A percentile compares a stretch with the other conserved stretches of the same genome.
phyloP scores from a whole-genome alignment of 2,888 invertebrate genomes.

The Ypsolopha sequella region DNA sequence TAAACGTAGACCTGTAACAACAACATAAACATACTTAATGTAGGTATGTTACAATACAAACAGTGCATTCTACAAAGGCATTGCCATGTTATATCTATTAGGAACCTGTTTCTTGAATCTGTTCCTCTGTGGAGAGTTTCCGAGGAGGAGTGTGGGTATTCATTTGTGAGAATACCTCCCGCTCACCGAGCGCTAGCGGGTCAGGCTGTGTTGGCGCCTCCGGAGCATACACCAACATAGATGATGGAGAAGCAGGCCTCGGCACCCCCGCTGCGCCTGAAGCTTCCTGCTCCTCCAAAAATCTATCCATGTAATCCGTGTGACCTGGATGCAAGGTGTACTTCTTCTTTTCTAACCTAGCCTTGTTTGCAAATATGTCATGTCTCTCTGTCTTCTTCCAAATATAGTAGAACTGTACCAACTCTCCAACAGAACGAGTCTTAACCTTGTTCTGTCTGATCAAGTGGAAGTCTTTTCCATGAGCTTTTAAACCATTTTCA shows the following conservation, averaged over 20 bases:
- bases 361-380: slow-evolving; percentile 91
- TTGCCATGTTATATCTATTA: slow-evolving; percentile 44
- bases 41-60: background rate
- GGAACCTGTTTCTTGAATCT: slow-evolving; percentile 52
- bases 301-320: slow-evolving; percentile 95
- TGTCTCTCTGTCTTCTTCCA: slow-evolving; percentile 99
- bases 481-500: slow-evolving; percentile 92
- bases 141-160: slow-evolving; percentile 44
- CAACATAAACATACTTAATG: slow-evolving; percentile 1
- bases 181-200: slow-evolving; percentile 57
- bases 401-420: slow-evolving; percentile 95
- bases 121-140: slow-evolving; percentile 52
- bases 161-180: slow-evolving; percentile 62
- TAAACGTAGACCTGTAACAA: background rate
- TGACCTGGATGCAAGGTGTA: slow-evolving; percentile 92
- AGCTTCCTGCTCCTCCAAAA: slow-evolving; percentile 88
- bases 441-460: slow-evolving; percentile 95
- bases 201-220: slow-evolving; percentile 47
- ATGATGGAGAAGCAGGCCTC: slow-evolving; percentile 71
- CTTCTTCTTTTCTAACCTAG: slow-evolving; percentile 91
- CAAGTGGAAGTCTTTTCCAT: slow-evolving; percentile 96
- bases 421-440: slow-evolving; percentile 94
- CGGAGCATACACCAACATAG: slow-evolving; percentile 68
- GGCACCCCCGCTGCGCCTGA: slow-evolving; percentile 71
- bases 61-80: slow-evolving; percentile 29